phyloP scores from a whole-genome alignment of 2,888 invertebrate genomes.

The Cheilosia impressa region DNA sequence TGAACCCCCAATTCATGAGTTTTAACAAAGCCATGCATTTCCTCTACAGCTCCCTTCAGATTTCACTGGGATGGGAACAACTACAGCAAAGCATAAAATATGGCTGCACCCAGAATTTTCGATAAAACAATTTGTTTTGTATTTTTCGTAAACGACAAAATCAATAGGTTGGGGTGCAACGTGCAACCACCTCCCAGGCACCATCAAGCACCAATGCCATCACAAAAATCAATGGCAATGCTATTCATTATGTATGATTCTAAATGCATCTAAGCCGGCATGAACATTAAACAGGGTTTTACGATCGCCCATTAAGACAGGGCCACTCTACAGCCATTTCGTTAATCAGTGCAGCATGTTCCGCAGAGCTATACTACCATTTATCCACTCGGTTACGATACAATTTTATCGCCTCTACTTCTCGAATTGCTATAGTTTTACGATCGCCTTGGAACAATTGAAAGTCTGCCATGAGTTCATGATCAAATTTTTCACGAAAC shows the following conservation, averaged over 20 bases:
- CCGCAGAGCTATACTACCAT: constrained; percentile 4
- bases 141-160: not conserved
- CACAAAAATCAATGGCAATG: constrained; percentile 9
- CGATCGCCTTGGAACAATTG: constrained; percentile 48
- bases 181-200: not conserved
- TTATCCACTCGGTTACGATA: constrained; percentile 37
- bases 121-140: constrained; percentile 11
- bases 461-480: constrained; percentile 31
- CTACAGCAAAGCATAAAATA: not conserved
- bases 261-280: not conserved
- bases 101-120: not conserved
- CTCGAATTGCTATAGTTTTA: constrained; percentile 29
- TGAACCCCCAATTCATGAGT: too few species aligned
- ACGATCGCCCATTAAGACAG: constrained; percentile 31
- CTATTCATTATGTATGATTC: not conserved
- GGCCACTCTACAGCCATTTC: constrained; percentile 7
- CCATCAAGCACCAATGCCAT: not conserved
- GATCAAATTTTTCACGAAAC: constrained; percentile 29
- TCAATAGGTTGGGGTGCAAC: constrained; percentile 2
- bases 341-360: constrained; percentile 28
- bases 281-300: constrained; percentile 15
- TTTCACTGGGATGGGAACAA: not conserved
- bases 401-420: constrained; percentile 19
- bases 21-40: too few species aligned
- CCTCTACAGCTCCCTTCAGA: too few species aligned